Percentiles rank a stretch among this genome's conserved stretches.
These are phyloP conservation scores for Hippocampus abdominalis DNA, from an alignment of 2,113 vertebrate genomes.

Conservation along the genomic window DNA sequence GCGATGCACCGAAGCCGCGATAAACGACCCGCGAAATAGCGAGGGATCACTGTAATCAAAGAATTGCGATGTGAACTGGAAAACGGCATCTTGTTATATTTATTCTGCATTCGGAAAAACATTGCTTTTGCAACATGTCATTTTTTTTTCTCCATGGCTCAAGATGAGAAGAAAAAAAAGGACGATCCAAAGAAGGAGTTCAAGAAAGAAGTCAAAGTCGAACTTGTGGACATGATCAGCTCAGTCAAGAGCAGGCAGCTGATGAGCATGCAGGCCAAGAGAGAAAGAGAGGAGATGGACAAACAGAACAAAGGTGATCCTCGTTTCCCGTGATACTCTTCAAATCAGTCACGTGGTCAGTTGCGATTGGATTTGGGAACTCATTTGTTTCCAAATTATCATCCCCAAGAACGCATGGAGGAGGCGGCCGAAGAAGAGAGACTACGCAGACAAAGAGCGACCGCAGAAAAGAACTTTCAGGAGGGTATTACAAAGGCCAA, in stretches of 20 bases:
- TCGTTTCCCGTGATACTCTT: neutral
- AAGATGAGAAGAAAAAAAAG: constrained; percentile 76
- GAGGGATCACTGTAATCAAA: too few relatives aligned
- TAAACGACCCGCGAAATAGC: too few relatives aligned
- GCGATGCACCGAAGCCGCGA: too few relatives aligned
- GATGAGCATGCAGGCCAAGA: constrained; percentile 89
- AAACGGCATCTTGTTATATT: neutral
- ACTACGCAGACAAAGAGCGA: constrained; percentile 82
- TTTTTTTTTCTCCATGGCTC: neutral
- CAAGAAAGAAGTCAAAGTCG: constrained; percentile 69
- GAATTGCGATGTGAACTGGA: neutral
- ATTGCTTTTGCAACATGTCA: neutral
- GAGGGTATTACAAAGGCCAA: constrained; percentile 90
- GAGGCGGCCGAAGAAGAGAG: constrained; percentile 91
- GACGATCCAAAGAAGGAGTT: constrained; percentile 47
- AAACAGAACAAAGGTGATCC: constrained; percentile 85
- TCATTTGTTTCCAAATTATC: neutral
- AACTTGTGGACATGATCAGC: constrained; percentile 89
- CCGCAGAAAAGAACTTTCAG: constrained; percentile 87
- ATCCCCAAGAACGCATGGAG: constrained; percentile 82
- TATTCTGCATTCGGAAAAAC: neutral
- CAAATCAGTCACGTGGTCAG: neutral
- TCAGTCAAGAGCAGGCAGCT: constrained; percentile 90
- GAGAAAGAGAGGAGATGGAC: constrained; percentile 88
- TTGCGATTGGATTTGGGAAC: neutral